Evolutionary conservation across 2,888 invertebrate genomes (phyloP).

Genomic region (Tromatobia lineatoria): DNA sequence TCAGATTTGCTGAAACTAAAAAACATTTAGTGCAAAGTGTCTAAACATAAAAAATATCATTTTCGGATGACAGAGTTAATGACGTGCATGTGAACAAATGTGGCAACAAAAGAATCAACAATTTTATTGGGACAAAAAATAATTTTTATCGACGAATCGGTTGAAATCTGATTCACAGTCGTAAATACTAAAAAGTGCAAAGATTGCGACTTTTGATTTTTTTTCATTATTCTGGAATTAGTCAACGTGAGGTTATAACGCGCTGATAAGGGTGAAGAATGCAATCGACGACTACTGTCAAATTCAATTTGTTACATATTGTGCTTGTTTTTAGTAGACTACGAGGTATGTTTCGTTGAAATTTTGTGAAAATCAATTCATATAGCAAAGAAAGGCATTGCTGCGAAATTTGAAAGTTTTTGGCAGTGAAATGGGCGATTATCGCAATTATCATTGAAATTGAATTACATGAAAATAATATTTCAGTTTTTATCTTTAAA

Average conservation of each 20-base stretch:
- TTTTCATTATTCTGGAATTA: not conserved
- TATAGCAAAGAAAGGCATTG: no score
- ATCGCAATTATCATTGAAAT: no score
- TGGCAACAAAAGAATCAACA: not conserved
- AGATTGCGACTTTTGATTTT: not conserved
- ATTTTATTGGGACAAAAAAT: not conserved
- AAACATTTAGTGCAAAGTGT: not conserved
- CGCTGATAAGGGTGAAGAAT: no score
- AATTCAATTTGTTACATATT: no score
- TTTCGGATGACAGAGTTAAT: not conserved
- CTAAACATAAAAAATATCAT: not conserved
- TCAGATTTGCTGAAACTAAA: not conserved
- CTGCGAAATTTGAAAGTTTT: no score
- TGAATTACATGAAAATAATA: no score
- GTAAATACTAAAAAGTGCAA: not conserved
- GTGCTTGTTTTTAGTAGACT: no score
- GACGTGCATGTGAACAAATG: not conserved
- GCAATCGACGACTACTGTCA: no score
- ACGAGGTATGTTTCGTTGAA: no score
- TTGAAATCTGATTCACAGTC: not conserved
- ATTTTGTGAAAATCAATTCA: no score
- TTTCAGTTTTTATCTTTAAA: no score
- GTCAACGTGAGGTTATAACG: not conserved
- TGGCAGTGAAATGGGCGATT: no score
- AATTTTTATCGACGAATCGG: not conserved